These are phyloP conservation scores for Neodontobutis hainanensis DNA, from an alignment of 2,113 vertebrate genomes.

Conservation along the genomic window DNA sequence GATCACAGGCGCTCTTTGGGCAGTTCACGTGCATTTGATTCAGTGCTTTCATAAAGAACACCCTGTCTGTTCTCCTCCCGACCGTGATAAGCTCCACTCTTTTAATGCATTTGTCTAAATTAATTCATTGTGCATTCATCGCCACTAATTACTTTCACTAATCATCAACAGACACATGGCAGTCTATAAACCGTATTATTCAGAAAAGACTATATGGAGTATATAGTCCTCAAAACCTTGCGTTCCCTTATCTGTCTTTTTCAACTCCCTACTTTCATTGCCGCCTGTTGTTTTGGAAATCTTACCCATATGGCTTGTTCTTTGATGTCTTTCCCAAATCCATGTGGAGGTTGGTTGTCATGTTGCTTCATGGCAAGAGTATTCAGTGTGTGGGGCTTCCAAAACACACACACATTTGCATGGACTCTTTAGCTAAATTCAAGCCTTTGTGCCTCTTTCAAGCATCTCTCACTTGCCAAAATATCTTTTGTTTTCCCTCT, in stretches of 20 bases:
- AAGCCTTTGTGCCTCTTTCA: too few species aligned
- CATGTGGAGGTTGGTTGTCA: constrained; percentile 47
- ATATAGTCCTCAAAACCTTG: background rate
- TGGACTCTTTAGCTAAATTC: background rate
- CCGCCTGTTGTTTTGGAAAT: constrained; percentile 50
- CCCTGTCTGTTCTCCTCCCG: constrained; percentile 37
- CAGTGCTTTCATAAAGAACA: constrained; percentile 51
- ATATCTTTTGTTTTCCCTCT: too few species aligned
- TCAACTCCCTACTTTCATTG: constrained; percentile 1
- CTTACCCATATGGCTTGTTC: constrained; percentile 62
- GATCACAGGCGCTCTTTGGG: constrained; percentile 34
- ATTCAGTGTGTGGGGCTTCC: constrained; percentile 27
- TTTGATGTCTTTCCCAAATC: constrained; percentile 65
- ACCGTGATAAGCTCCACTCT: constrained; percentile 57
- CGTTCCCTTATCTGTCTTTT: background rate
- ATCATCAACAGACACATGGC: constrained; percentile 66
- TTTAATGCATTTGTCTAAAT: constrained; percentile 51
- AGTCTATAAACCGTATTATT: constrained; percentile 45
- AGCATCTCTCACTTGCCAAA: too few species aligned
- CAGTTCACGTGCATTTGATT: constrained; percentile 54
- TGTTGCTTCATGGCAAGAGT: constrained; percentile 51
- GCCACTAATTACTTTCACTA: constrained; percentile 63
- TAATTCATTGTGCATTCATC: constrained; percentile 58
- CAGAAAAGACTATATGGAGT: constrained; percentile 24
- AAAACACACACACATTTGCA: constrained; percentile 29